A percentile compares a stretch with the other conserved stretches of the same genome.
These are phyloP conservation scores for Labia minor DNA, from an alignment of 2,888 invertebrate species.

Conservation along the genomic window DNA sequence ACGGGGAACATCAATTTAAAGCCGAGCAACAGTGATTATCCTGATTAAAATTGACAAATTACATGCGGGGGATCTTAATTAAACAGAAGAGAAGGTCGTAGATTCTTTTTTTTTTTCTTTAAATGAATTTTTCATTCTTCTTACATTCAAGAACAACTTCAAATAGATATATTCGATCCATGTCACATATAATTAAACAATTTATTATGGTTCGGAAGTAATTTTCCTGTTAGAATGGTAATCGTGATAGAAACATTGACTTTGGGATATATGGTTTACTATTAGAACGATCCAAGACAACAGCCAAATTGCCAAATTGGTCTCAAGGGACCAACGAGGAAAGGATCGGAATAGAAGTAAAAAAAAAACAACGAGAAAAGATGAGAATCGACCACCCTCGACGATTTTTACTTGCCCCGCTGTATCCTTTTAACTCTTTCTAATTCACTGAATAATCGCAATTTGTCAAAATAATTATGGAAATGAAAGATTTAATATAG, in stretches of 20 bases:
- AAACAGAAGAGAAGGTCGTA: neutral
- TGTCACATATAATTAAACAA: constrained; percentile 4
- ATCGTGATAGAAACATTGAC: constrained; percentile 1
- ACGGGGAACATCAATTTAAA: constrained; percentile 6
- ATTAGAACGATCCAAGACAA: neutral
- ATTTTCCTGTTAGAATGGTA: neutral
- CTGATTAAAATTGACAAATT: constrained; percentile 13
- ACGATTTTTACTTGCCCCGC: neutral
- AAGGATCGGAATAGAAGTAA: too few relatives aligned
- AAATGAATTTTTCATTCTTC: neutral
- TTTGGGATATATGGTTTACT: neutral
- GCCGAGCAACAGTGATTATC: constrained; percentile 1
- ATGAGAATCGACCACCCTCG: neutral
- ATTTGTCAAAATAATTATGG: too few relatives aligned
- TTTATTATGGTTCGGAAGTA: neutral
- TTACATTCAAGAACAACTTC: neutral
- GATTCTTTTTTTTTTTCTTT: neutral
- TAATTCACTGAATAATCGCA: neutral
- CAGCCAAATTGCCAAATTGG: constrained; percentile 13
- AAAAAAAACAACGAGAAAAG: neutral
- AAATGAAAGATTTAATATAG: too few relatives aligned
- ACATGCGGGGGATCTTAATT: neutral
- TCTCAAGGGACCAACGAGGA: neutral
- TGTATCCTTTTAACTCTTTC: neutral
- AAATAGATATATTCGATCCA: neutral